A percentile compares a stretch with the other conserved stretches of the same genome.
Conservation (phyloP, 1,140 invertebrate genomes). For the Yoshiicerus persimilis region DNA sequence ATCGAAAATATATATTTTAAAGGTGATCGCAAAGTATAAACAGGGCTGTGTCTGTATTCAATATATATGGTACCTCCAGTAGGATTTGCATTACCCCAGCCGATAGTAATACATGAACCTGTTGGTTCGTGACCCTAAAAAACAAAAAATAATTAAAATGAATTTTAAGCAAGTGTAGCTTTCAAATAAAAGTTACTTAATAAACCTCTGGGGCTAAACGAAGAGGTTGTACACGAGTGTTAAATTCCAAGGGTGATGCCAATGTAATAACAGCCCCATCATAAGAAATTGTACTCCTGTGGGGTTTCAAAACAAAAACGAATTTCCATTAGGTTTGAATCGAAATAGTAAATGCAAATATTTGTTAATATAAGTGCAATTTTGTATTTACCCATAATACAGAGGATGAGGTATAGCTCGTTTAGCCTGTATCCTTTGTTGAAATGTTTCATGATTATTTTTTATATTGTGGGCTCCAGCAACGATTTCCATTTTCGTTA, state of each 20-base stretch:
- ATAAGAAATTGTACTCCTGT: background rate
- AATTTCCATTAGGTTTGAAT: background rate
- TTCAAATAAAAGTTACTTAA: background rate
- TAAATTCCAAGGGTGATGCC: background rate
- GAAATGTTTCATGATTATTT: background rate
- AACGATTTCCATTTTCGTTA: background rate
- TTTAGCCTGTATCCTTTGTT: background rate
- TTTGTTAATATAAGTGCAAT: background rate
- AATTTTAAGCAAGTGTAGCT: background rate
- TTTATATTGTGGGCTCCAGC: conserved; percentile 14
- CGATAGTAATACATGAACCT: background rate
- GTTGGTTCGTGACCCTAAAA: background rate
- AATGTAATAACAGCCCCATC: background rate
- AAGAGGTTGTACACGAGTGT: background rate
- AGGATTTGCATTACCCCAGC: background rate
- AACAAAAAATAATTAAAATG: background rate
- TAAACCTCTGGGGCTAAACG: background rate
- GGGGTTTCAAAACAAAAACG: background rate
- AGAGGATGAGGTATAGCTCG: background rate
- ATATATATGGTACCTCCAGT: background rate
- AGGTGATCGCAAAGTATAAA: too few relatives aligned
- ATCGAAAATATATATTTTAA: background rate
- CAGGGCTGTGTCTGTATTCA: too few relatives aligned
- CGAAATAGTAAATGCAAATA: background rate
- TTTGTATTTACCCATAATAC: background rate